Percentiles rank a stretch among this genome's conserved stretches.
phyloP scores from a whole-genome alignment of 37 sponge, comb jelly and placozoan species.

The Crambe crambe region DNA sequence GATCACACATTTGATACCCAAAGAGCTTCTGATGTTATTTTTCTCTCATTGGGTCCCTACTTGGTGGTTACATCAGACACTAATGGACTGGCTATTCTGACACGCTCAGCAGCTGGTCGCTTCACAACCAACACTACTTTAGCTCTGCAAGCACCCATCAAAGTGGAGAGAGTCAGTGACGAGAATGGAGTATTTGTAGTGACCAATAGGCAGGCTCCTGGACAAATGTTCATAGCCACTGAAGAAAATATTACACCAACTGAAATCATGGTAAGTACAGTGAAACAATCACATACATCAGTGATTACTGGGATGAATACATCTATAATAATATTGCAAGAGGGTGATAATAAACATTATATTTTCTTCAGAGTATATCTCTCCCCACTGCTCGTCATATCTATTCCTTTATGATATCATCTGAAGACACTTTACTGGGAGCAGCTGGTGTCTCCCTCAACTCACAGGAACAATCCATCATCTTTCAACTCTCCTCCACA shows the following conservation, averaged over 20 bases:
- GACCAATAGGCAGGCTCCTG: background rate
- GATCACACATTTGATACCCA: slow-evolving; percentile 16
- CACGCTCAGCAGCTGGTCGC: background rate
- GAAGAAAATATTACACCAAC: background rate
- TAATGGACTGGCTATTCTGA: slow-evolving; percentile 5
- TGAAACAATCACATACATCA: background rate
- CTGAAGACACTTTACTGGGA: slow-evolving; percentile 12
- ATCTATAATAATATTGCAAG: no score
- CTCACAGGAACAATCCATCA: slow-evolving; percentile 7
- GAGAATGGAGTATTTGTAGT: background rate
- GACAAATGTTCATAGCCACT: background rate
- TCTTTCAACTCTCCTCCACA: background rate
- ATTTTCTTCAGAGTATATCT: slow-evolving; percentile 1
- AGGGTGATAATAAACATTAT: no score
- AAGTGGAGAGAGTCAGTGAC: slow-evolving; percentile 9
- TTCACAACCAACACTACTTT: slow-evolving; percentile 13
- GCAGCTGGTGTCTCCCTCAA: slow-evolving; percentile 11
- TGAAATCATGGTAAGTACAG: slow-evolving; percentile 3
- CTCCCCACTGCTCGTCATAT: background rate
- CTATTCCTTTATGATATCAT: background rate
- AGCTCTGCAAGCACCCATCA: background rate
- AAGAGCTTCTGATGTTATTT: slow-evolving; percentile 24
- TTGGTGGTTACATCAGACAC: slow-evolving; percentile 15
- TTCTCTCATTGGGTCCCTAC: background rate
- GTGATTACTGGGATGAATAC: no score